Conservation (phyloP, 2,888 invertebrate species). For the Cataglyphis altisquamis region DNA sequence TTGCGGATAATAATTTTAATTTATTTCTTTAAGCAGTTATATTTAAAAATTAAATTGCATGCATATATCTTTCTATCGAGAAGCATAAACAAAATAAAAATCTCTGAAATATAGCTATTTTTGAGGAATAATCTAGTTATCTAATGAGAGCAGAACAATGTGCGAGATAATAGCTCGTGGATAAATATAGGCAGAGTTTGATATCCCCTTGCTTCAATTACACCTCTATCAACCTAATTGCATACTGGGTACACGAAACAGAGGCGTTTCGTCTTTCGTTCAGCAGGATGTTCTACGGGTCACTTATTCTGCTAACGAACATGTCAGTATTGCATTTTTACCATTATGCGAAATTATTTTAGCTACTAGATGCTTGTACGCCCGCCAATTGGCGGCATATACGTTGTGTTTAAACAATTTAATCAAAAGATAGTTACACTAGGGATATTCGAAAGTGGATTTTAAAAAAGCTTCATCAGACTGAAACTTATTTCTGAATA, state of each 20-base stretch:
- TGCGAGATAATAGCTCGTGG: conserved; percentile 63
- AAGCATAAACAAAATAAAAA: conserved; percentile 71
- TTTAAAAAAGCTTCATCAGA: background rate
- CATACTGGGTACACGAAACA: conserved; percentile 65
- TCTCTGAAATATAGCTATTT: conserved; percentile 46
- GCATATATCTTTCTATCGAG: background rate
- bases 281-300: conserved; percentile 65
- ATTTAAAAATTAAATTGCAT: background rate
- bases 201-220: conserved; percentile 77
- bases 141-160: conserved; percentile 20
- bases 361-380: conserved; percentile 36
- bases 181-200: conserved; percentile 75
- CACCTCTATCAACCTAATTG: conserved; percentile 75
- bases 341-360: conserved; percentile 76
- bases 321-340: conserved; percentile 60
- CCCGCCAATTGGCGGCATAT: conserved; percentile 17
- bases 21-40: background rate
- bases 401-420: conserved; percentile 21
- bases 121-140: conserved; percentile 30
- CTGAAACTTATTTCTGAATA: background rate
- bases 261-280: conserved; percentile 67
- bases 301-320: conserved; percentile 67
- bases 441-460: background rate
- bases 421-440: conserved; percentile 7
- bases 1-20: background rate